A percentile compares a stretch with the other conserved stretches of the same genome.
Conservation (phyloP, 1,140 invertebrate species). For the Nixonia krombeini region DNA sequence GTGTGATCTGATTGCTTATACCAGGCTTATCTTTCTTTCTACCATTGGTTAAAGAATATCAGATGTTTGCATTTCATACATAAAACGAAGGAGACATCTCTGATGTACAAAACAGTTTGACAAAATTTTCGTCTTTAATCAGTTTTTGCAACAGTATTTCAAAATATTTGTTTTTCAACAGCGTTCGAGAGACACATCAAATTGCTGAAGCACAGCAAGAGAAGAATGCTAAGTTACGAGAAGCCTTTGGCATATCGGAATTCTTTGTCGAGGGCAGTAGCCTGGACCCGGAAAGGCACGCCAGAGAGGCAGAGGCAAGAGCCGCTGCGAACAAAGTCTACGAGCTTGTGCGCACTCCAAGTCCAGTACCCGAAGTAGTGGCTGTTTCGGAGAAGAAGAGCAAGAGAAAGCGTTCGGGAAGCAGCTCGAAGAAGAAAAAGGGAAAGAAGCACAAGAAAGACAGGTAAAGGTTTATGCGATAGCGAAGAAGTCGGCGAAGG, state of each 20-base stretch:
- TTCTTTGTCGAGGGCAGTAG: constrained; percentile 95
- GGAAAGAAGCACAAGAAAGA: constrained; percentile 66
- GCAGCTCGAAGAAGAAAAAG: constrained; percentile 63
- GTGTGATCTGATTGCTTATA: no score
- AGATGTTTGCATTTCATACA: no score
- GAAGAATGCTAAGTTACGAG: constrained; percentile 92
- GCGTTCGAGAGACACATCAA: constrained; percentile 95
- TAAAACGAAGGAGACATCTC: no score
- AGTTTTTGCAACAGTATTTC: background rate
- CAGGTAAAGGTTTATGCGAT: constrained; percentile 56
- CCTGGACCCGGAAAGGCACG: constrained; percentile 87
- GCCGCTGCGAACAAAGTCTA: constrained; percentile 52
- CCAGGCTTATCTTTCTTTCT: no score
- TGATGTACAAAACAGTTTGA: no score
- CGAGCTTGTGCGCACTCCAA: constrained; percentile 60
- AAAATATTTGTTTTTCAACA: constrained; percentile 58
- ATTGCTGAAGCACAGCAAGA: constrained; percentile 96
- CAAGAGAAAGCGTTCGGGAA: constrained; percentile 58
- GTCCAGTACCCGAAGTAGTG: constrained; percentile 46
- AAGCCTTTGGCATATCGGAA: constrained; percentile 95
- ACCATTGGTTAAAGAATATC: no score
- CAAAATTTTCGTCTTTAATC: background rate
- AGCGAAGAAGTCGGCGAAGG: constrained; percentile 55
- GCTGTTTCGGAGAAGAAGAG: constrained; percentile 57
- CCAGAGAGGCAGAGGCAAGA: constrained; percentile 81